A percentile compares a stretch with the other conserved stretches of the same genome.
Evolutionary conservation across 1,140 invertebrate genomes (phyloP).

Genomic region (Lutraria rhynchaena): DNA sequence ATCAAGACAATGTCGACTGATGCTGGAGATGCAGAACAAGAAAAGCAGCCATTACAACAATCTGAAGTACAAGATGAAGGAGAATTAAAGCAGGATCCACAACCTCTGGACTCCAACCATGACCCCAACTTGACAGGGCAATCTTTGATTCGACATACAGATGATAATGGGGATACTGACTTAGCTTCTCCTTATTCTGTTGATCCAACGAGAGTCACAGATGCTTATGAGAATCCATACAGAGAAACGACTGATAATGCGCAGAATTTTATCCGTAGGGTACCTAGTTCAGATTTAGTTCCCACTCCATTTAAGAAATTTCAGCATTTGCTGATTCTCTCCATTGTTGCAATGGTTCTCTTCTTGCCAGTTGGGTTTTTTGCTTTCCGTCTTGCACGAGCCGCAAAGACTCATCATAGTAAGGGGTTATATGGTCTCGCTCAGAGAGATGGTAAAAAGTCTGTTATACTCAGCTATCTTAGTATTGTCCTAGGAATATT

Average conservation of each 20-base stretch:
- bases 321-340: slow-evolving; percentile 73
- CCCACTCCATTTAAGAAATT: slow-evolving; percentile 75
- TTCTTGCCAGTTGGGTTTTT: slow-evolving; percentile 71
- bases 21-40: slow-evolving; percentile 21
- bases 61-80: slow-evolving; percentile 3
- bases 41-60: slow-evolving; percentile 50
- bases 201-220: slow-evolving; percentile 66
- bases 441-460: slow-evolving; percentile 72
- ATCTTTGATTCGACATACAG: slow-evolving; percentile 48
- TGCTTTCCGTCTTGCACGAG: slow-evolving; percentile 72
- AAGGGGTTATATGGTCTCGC: slow-evolving; percentile 78
- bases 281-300: slow-evolving; percentile 73
- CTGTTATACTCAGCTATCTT: slow-evolving; percentile 72
- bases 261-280: slow-evolving; percentile 69
- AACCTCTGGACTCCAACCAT: slow-evolving; percentile 11
- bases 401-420: slow-evolving; percentile 72
- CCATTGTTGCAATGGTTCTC: slow-evolving; percentile 71
- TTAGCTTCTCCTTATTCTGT: slow-evolving; percentile 60
- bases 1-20: slow-evolving; percentile 20
- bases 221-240: slow-evolving; percentile 75
- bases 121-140: slow-evolving; percentile 44
- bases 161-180: slow-evolving; percentile 34
- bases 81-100: background rate
- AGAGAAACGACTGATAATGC: slow-evolving; percentile 76
- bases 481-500: slow-evolving; percentile 70